phyloP scores from a whole-genome alignment of 2,888 invertebrate species.

The Heliconius cydno region DNA sequence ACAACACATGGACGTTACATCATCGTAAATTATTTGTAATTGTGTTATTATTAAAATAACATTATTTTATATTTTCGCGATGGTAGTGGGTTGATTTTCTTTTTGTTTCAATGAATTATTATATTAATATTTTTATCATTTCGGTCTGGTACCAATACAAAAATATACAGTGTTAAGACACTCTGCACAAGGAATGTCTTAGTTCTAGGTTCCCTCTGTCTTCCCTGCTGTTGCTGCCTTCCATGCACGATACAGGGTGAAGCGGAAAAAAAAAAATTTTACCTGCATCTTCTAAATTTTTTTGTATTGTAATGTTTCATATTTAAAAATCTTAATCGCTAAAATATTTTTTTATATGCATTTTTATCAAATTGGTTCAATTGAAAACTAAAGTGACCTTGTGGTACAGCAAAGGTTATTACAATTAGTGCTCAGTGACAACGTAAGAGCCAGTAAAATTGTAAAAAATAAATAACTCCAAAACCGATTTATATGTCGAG shows the following conservation, averaged over 20 bases:
- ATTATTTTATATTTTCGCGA: slow-evolving; percentile 2
- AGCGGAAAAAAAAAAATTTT: background rate
- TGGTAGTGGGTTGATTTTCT: no score
- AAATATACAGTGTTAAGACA: no score
- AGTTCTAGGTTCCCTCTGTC: no score
- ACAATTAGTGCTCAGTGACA: slow-evolving; percentile 41
- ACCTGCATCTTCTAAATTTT: background rate
- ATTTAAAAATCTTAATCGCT: background rate
- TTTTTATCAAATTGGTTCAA: background rate
- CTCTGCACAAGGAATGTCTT: no score
- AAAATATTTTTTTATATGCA: background rate
- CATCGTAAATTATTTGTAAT: slow-evolving; percentile 31
- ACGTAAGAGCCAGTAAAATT: slow-evolving; percentile 41
- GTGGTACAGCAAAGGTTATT: slow-evolving; percentile 34
- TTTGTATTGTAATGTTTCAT: no score
- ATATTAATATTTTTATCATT: no score
- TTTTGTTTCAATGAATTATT: no score
- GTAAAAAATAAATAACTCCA: slow-evolving; percentile 55
- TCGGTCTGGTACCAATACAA: no score
- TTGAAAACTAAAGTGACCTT: slow-evolving; percentile 38
- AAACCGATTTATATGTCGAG: slow-evolving; percentile 62
- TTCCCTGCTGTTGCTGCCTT: no score
- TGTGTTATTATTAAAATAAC: slow-evolving; percentile 9
- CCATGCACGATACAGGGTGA: no score
- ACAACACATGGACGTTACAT: slow-evolving; percentile 34